Evolutionary conservation across 2,888 invertebrate genomes (phyloP), one percentile per base, ranked within the genome.

Genomic region (Lochmaea capreae): DNA sequence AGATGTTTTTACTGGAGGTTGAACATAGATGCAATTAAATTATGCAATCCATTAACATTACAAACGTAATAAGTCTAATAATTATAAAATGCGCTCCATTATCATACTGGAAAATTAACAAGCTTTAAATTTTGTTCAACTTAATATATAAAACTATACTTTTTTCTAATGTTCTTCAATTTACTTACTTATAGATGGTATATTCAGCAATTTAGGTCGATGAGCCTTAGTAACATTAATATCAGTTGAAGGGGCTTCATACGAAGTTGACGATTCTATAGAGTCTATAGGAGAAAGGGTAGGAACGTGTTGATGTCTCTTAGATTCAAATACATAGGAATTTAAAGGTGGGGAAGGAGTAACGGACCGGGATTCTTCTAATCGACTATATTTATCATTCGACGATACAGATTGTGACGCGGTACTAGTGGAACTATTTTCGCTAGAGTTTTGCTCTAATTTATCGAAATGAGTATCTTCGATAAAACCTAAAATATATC

Each of bases 311-410:
- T 78, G 68, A 52, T 71, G 73, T 82, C 87, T 65, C 90, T 90
- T 79, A 63, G 77, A 77, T 61, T 77, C 77, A 73, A 79, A 79
- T 43, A 81, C 73, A 77, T 83, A 80, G 62, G 80, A 76, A 68
- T 85, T 80, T 74, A 86, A 76, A 62, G 93, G 93, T 26, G 93
- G 93, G n/a, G 93, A 93, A 10, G 90, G 90, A 0, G 89, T 89
- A 52, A 93, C 92, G 43, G 94, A 94, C 70, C 94, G 90, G 4
- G 94, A 93, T 86, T 95, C 95, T 43, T 93, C 90, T 75, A 95
- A 88, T 57, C 94, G 89, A 59, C 91, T 90, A 85, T 95, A 91
- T 86, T 92, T 90, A 80, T 89, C 89, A 72, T 80, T 84, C 71
- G 77, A 67, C 33, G 71, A 71, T 33, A 74, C 43, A 6, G 78